Conservation (phyloP, 2,797 vertebrate species). For the Alcedo quadribrachys region DNA sequence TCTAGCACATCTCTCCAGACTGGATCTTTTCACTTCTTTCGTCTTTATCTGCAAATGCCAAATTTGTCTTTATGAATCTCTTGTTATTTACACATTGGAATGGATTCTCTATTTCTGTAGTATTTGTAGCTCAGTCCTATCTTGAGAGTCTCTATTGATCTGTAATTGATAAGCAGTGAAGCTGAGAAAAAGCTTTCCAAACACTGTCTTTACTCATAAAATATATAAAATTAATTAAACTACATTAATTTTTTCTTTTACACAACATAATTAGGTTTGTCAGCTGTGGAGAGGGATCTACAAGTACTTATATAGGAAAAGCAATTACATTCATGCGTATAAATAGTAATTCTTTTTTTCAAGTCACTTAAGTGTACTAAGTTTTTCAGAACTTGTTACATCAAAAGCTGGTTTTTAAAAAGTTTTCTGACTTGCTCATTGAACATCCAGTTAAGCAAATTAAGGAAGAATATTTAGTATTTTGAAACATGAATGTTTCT, state of each 20-base stretch:
- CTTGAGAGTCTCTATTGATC: neutral
- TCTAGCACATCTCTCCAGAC: fast-evolving
- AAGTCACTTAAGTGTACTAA: neutral
- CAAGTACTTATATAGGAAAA: neutral
- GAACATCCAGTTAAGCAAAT: neutral
- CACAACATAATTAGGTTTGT: neutral
- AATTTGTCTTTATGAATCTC: neutral
- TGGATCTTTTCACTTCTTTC: neutral
- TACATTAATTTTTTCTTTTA: neutral
- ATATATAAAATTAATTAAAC: neutral
- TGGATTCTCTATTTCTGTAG: neutral
- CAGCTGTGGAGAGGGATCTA: neutral
- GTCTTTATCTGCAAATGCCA: neutral
- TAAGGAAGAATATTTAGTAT: neutral
- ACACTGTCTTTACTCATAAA: neutral
- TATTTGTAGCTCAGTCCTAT: neutral
- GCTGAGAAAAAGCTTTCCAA: neutral
- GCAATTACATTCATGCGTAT: neutral
- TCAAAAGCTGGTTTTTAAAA: no score
- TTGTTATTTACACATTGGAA: neutral
- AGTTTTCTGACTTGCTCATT: neutral
- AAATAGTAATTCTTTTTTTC: neutral
- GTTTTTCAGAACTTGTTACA: neutral
- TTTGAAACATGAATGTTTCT: neutral
- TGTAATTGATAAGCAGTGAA: neutral